These are phyloP conservation scores for Meloe dianella DNA, from an alignment of 2,888 invertebrate species.

Conservation along the genomic window DNA sequence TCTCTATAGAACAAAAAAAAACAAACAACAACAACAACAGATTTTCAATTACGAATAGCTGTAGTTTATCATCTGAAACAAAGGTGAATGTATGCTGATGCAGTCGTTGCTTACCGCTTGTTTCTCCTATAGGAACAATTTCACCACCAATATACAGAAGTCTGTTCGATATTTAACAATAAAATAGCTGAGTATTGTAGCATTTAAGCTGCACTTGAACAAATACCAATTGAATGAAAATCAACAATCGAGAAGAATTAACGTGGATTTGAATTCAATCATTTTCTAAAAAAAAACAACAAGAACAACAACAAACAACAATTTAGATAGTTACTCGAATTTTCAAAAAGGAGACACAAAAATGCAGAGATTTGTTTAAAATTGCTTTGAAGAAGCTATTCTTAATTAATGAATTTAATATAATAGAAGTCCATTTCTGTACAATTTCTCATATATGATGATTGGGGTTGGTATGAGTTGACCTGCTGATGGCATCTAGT, in stretches of 20 bases:
- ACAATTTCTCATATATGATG: background rate
- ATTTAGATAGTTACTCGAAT: no score
- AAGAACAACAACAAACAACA: no score
- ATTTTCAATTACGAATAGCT: background rate
- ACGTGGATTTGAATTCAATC: slow-evolving; percentile 23
- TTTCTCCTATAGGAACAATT: background rate
- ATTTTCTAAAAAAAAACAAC: slow-evolving; percentile 27
- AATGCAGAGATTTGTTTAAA: no score
- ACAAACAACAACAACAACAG: background rate
- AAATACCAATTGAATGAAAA: slow-evolving; percentile 25
- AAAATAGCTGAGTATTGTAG: slow-evolving; percentile 35
- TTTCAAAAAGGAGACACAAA: no score
- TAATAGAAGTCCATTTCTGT: background rate
- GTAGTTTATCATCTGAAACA: background rate
- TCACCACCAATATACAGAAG: background rate
- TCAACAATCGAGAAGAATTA: slow-evolving; percentile 27
- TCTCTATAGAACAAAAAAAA: background rate
- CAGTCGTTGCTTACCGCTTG: background rate
- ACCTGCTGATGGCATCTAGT: slow-evolving; percentile 58
- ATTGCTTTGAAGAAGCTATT: background rate
- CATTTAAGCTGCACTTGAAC: slow-evolving; percentile 27
- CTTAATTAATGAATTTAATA: background rate
- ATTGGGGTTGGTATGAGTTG: slow-evolving; percentile 33
- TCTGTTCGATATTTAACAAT: slow-evolving; percentile 33
- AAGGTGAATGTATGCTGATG: slow-evolving; percentile 7